Conservation (phyloP, 2,888 invertebrate species). For the Habroteleia sp. region DNA sequence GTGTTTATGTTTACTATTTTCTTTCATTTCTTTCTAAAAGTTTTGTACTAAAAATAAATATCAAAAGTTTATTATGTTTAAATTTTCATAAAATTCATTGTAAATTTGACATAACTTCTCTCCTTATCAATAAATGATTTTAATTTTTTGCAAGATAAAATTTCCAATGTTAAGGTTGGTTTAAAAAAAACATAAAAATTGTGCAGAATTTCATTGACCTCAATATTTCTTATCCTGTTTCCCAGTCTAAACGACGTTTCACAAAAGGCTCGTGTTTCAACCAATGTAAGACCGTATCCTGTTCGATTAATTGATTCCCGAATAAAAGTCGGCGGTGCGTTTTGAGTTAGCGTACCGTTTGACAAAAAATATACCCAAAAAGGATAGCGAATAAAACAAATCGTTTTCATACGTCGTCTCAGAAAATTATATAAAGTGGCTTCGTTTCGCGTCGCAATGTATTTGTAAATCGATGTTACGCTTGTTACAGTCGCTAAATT, state of each 20-base stretch:
- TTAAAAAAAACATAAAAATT: too few species aligned
- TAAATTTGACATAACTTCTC: too few species aligned
- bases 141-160: too few species aligned
- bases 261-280: constrained; percentile 47
- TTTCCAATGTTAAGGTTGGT: too few species aligned
- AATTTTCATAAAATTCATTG: too few species aligned
- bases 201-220: constrained; percentile 45
- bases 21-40: too few species aligned
- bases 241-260: constrained; percentile 18
- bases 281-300: constrained; percentile 23
- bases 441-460: constrained; percentile 26
- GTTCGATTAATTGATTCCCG: constrained; percentile 50
- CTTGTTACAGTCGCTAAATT: constrained; percentile 18
- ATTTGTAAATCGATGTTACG: constrained; percentile 40
- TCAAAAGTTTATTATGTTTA: too few species aligned
- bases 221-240: constrained; percentile 36
- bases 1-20: too few species aligned
- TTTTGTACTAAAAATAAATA: too few species aligned
- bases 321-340: constrained; percentile 44
- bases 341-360: constrained; percentile 26
- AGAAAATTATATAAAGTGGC: constrained; percentile 21
- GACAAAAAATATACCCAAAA: constrained; percentile 31
- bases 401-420: constrained; percentile 4
- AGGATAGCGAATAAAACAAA: constrained; percentile 30
- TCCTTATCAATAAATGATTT: too few species aligned